Conservation (phyloP, 2,113 vertebrate species). For the Aphyosemion australe region DNA sequence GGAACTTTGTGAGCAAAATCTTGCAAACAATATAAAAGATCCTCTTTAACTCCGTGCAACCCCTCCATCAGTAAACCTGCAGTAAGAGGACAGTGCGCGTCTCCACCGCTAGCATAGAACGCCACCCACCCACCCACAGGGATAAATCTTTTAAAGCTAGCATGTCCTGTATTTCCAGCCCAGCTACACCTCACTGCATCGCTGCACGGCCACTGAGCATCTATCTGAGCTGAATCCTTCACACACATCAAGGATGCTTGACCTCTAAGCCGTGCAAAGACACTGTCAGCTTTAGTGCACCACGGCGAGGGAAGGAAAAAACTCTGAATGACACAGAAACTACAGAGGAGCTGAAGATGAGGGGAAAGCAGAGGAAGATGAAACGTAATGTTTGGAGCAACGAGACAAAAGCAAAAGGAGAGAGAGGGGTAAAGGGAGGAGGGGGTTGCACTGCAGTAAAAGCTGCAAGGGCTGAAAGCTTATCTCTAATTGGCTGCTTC, state of each 20-base stretch:
- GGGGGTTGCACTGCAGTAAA: conserved; percentile 67
- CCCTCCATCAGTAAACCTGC: conserved; percentile 37
- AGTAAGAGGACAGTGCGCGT: conserved; percentile 44
- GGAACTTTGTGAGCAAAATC: background rate
- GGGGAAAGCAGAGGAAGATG: conserved; percentile 31
- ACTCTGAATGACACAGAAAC: conserved; percentile 33
- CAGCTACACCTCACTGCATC: conserved; percentile 72
- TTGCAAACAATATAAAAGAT: background rate
- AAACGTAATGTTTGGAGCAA: conserved; percentile 48
- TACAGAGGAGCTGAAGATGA: conserved; percentile 10
- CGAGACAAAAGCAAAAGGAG: conserved; percentile 31
- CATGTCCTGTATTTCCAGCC: conserved; percentile 66
- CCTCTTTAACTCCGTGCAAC: conserved; percentile 8
- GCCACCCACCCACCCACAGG: conserved; percentile 54
- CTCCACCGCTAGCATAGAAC: conserved; percentile 54
- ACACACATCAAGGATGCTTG: conserved; percentile 71
- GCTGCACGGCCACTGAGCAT: conserved; percentile 62
- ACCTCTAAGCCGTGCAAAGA: conserved; percentile 75
- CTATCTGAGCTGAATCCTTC: conserved; percentile 62
- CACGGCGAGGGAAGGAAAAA: conserved; percentile 18
- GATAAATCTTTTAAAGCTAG: conserved; percentile 75
- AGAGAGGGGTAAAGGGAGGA: conserved; percentile 21
- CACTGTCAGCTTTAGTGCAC: conserved; percentile 59
- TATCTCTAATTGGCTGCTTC: conserved; percentile 82
- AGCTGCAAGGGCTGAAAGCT: conserved; percentile 66